phyloP scores from a whole-genome alignment of 2,113 vertebrate species.

The Scatophagus argus region DNA sequence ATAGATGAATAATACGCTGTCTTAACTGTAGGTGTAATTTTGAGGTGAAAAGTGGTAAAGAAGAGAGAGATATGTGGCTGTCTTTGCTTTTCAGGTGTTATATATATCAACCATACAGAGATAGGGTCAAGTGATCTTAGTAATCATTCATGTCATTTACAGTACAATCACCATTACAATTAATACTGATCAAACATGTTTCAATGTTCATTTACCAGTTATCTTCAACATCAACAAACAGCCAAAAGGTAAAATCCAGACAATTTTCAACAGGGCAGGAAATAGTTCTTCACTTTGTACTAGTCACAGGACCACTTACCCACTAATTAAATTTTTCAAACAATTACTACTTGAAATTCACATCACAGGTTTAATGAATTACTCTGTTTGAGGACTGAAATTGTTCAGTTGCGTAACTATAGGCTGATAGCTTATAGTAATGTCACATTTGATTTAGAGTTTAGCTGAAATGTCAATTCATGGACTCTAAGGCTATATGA shows the following conservation, averaged over 20 bases:
- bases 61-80: not conserved
- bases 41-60: not conserved
- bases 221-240: constrained; percentile 11
- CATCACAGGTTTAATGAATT: constrained; percentile 23
- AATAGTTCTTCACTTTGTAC: not conserved
- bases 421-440: not conserved
- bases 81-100: not conserved
- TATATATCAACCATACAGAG: not conserved
- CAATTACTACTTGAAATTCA: constrained; percentile 46
- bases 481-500: constrained; percentile 29
- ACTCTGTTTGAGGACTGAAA: constrained; percentile 25
- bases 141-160: not conserved
- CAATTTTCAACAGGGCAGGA: not conserved
- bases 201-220: not conserved
- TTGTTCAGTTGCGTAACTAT: not conserved
- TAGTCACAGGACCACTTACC: not conserved
- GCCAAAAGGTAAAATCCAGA: not conserved
- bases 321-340: constrained; percentile 20
- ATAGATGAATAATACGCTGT: not conserved
- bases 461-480: constrained; percentile 30
- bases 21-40: not conserved
- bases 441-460: constrained; percentile 24
- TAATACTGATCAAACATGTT: not conserved
- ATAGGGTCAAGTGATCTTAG: not conserved
- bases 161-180: not conserved